Conservation (phyloP, 2,113 vertebrate genomes). For the Gnathonemus echidnorhynchus region DNA sequence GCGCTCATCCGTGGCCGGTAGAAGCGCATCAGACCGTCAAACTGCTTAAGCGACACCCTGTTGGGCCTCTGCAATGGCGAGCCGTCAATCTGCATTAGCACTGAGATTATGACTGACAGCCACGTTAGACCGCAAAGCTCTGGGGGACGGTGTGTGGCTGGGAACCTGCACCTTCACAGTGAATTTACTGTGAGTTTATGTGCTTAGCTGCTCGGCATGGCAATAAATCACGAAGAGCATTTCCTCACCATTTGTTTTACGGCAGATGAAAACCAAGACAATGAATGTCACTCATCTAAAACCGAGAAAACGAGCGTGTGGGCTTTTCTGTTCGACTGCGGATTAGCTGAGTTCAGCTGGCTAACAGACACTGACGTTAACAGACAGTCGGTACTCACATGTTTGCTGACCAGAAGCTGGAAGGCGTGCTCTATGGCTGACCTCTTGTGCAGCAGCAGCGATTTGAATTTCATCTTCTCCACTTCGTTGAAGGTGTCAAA, state of each 20-base stretch:
- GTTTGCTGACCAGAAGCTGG: slow-evolving; percentile 74
- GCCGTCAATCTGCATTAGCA: neutral
- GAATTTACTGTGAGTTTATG: neutral
- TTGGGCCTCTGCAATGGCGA: slow-evolving; percentile 63
- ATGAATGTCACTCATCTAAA: neutral
- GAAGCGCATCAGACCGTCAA: slow-evolving; percentile 89
- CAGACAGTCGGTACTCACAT: slow-evolving; percentile 56
- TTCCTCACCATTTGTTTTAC: neutral
- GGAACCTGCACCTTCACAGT: neutral
- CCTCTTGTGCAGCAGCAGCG: slow-evolving; percentile 87
- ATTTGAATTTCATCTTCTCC: slow-evolving; percentile 96
- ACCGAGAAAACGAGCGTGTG: neutral
- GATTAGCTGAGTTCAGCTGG: neutral
- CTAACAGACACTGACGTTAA: neutral
- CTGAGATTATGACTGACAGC: neutral
- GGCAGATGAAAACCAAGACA: neutral
- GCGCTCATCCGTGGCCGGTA: slow-evolving; percentile 85
- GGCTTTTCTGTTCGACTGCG: neutral
- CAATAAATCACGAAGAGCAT: neutral
- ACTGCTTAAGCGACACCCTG: slow-evolving; percentile 86
- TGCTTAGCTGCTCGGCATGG: neutral
- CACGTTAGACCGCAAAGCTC: neutral
- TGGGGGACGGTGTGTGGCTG: neutral
- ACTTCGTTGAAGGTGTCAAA: slow-evolving; percentile 96
- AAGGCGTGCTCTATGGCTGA: slow-evolving; percentile 85